Evolutionary conservation across 2,797 vertebrate genomes (phyloP).

Genomic region (Catamblyrhynchus diadema): DNA sequence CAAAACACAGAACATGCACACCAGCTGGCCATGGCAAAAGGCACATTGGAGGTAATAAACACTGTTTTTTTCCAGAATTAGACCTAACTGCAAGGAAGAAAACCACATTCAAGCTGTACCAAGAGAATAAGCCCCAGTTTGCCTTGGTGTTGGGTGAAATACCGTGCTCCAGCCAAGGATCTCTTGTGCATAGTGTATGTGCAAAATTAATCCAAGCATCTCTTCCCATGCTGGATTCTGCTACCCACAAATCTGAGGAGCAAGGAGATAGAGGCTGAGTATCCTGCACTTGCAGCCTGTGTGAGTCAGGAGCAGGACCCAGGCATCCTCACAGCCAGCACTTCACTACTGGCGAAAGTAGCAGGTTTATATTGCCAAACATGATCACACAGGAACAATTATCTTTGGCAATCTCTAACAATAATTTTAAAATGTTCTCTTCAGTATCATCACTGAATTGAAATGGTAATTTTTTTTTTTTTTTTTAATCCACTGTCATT

Average conservation of each 20-base stretch:
- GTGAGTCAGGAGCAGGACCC: not conserved
- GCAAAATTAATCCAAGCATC: not conserved
- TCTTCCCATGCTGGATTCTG: not conserved
- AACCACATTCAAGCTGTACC: not conserved
- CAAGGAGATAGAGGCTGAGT: not conserved
- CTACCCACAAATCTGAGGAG: not conserved
- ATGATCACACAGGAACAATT: not conserved
- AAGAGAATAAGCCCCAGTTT: not conserved
- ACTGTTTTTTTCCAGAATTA: not conserved
- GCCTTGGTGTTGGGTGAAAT: not conserved
- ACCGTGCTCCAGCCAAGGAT: not conserved
- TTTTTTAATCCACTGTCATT: not conserved
- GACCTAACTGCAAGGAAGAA: not conserved
- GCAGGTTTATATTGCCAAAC: not conserved
- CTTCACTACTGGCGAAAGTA: not conserved
- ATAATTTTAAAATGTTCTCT: slow-evolving; percentile 27
- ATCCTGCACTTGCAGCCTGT: not conserved
- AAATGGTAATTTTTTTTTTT: not conserved
- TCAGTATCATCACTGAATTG: not conserved
- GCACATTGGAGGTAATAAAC: not conserved
- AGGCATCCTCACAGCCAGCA: not conserved
- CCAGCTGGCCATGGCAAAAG: not conserved
- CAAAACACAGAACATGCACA: not conserved
- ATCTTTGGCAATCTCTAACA: not conserved
- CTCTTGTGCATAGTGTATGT: fast-evolving